Conservation (phyloP, 2,797 vertebrate genomes). For the Paguma larvata region DNA sequence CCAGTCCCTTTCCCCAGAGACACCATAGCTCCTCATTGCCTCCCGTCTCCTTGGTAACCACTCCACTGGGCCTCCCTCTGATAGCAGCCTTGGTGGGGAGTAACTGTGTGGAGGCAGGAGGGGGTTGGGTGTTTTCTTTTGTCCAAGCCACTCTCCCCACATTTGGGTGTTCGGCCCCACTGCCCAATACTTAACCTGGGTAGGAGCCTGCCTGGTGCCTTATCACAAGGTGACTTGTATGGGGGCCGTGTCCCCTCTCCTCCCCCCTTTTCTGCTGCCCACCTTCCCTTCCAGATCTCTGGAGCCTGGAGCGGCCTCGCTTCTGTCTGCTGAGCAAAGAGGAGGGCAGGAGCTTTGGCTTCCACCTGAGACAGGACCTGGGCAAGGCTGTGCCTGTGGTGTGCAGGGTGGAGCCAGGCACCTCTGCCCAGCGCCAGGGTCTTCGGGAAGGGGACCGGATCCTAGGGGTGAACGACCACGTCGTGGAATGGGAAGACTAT, state of each 20-base stretch:
- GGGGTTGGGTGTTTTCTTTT: background rate
- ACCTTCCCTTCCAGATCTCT: conserved; percentile 4
- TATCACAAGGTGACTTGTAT: background rate
- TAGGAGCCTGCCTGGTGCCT: background rate
- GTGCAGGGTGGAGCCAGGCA: conserved; percentile 89
- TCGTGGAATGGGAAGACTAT: conserved; percentile 90
- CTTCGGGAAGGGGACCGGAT: conserved; percentile 93
- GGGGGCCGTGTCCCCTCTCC: background rate
- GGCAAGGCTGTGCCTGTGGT: conserved; percentile 88
- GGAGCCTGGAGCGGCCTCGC: conserved; percentile 83
- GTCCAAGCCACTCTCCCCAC: background rate
- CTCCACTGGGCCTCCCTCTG: background rate
- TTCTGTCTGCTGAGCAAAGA: conserved; percentile 92
- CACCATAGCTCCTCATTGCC: background rate
- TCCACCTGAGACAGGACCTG: conserved; percentile 88
- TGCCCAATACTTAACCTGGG: background rate
- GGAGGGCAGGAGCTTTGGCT: conserved; percentile 91
- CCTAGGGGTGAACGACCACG: conserved; percentile 94
- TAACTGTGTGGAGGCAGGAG: background rate
- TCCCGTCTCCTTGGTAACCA: conserved; percentile 77
- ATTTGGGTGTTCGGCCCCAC: background rate
- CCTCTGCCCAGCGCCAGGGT: conserved; percentile 92
- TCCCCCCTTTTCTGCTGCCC: background rate
- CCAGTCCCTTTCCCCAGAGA: conserved; percentile 34
- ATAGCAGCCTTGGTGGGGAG: background rate